Conservation (phyloP, 2,113 vertebrate species). For the Microtus ochrogaster region DNA sequence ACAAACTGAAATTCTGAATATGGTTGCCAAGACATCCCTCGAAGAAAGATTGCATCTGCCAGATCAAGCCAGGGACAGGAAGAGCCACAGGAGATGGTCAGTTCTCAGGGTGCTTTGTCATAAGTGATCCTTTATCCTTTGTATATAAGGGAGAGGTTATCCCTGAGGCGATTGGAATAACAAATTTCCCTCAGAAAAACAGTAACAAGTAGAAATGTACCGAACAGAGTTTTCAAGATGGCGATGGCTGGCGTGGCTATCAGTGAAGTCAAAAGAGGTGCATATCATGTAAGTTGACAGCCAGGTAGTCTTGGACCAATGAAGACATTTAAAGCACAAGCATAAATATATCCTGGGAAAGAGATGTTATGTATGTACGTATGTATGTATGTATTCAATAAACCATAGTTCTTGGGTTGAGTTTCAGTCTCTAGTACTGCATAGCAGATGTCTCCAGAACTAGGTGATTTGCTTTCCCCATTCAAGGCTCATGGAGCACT, state of each 20-base stretch:
- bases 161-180: neutral
- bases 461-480: neutral
- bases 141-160: neutral
- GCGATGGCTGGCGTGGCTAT: neutral
- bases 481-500: neutral
- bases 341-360: neutral
- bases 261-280: neutral
- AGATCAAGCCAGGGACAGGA: conserved; percentile 49
- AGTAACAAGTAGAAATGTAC: neutral
- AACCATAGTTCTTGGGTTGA: neutral
- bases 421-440: neutral
- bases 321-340: neutral
- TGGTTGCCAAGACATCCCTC: conserved; percentile 53
- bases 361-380: neutral
- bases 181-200: neutral
- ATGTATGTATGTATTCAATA: neutral
- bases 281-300: neutral
- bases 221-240: neutral
- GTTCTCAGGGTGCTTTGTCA: neutral
- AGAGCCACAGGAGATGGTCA: neutral
- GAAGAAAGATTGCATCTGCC: conserved; percentile 54
- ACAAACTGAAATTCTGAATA: conserved; percentile 49
- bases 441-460: conserved; percentile 21
- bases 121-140: neutral
- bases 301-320: neutral